Conservation (phyloP, 1,140 invertebrate species). For the Drosophila quadrilineata region DNA sequence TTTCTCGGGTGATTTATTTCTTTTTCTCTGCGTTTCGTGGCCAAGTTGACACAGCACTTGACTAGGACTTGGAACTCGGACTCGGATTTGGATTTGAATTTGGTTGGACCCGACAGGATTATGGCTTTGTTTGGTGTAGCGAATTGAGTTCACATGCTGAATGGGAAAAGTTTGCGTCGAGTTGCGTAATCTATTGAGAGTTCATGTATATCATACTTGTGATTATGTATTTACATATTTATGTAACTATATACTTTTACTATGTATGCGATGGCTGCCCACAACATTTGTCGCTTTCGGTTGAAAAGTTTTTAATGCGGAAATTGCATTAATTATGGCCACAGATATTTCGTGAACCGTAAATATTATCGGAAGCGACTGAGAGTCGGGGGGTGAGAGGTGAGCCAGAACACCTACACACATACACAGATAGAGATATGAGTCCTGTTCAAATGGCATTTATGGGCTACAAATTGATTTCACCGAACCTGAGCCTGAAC, state of each 20-base stretch:
- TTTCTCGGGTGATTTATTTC: constrained; percentile 68
- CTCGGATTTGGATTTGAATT: constrained; percentile 31
- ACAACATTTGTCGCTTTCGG: neutral
- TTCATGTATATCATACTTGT: constrained; percentile 62
- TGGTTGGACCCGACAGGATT: neutral
- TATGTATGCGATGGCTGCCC: too few species aligned
- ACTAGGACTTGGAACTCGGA: constrained; percentile 46
- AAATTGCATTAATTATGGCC: constrained; percentile 7
- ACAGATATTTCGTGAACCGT: too few species aligned
- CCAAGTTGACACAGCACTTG: constrained; percentile 67
- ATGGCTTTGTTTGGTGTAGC: neutral
- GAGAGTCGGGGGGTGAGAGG: too few species aligned
- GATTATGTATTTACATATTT: constrained; percentile 45
- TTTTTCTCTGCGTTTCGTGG: too few species aligned
- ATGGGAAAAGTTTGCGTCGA: constrained; percentile 47
- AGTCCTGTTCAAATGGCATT: constrained; percentile 6
- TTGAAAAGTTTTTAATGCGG: neutral
- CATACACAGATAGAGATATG: too few species aligned
- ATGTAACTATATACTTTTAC: neutral
- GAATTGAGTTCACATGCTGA: constrained; percentile 9
- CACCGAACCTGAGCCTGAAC: neutral
- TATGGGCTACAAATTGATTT: constrained; percentile 26
- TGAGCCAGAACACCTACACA: too few species aligned
- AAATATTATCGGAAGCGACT: too few species aligned
- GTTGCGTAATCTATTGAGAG: constrained; percentile 51